Conservation (phyloP, 1,140 invertebrate genomes). For the Papilio glaucus region DNA sequence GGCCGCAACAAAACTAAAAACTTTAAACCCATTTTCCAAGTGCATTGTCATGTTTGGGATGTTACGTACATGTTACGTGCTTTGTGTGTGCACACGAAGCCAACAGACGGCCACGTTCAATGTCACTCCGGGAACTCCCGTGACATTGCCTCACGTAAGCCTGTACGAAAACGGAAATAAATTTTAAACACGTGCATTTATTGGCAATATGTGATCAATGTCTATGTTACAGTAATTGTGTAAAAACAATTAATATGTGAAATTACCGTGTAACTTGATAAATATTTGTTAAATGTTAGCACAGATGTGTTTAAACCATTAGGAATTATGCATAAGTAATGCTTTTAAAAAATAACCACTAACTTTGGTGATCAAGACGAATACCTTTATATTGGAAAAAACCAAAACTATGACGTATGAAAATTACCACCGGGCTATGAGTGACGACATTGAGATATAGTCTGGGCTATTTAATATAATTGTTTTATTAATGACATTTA, state of each 20-base stretch:
- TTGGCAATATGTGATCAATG: not conserved
- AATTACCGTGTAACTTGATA: too few species aligned
- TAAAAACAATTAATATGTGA: too few species aligned
- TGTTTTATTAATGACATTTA: constrained; percentile 11
- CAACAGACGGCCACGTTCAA: constrained; percentile 19
- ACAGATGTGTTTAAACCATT: too few species aligned
- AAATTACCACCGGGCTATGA: not conserved
- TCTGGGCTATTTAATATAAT: not conserved
- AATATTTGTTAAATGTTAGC: too few species aligned
- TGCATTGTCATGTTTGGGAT: constrained; percentile 24
- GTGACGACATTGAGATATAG: not conserved
- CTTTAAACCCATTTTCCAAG: constrained; percentile 7
- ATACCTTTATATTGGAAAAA: not conserved
- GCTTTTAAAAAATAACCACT: too few species aligned
- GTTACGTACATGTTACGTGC: constrained; percentile 15
- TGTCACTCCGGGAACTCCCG: constrained; percentile 1
- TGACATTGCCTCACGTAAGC: not conserved
- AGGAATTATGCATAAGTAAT: too few species aligned
- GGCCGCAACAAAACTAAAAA: not conserved
- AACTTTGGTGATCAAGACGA: too few species aligned
- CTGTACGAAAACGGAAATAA: not conserved
- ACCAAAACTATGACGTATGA: not conserved
- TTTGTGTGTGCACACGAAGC: constrained; percentile 11
- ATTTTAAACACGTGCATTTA: not conserved
- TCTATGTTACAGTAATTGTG: too few species aligned